These are phyloP conservation scores for Dorcus hopei DNA, from an alignment of 2,888 invertebrate genomes.

Conservation along the genomic window DNA sequence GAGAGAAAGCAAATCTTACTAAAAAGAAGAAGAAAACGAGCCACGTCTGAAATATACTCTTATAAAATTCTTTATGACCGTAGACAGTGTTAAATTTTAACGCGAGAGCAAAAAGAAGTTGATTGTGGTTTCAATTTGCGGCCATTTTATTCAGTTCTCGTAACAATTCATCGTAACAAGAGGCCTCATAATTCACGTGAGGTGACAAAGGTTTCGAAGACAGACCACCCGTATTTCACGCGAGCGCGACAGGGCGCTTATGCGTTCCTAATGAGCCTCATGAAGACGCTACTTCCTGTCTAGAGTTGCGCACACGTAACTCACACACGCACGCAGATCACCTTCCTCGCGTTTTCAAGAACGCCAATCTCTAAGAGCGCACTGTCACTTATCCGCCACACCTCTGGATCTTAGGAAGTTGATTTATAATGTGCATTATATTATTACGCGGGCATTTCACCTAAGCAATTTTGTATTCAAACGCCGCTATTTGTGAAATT, in stretches of 20 bases:
- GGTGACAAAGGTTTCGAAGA: constrained; percentile 26
- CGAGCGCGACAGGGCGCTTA: constrained; percentile 24
- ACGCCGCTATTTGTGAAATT: constrained; percentile 34
- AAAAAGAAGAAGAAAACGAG: too few species aligned
- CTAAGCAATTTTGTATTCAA: constrained; percentile 32
- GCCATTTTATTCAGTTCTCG: constrained; percentile 26
- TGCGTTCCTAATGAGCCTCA: constrained; percentile 25
- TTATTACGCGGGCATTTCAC: constrained; percentile 34
- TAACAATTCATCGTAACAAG: constrained; percentile 31
- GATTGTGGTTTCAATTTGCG: constrained; percentile 27
- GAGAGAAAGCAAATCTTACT: too few species aligned
- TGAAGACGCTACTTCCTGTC: constrained; percentile 27
- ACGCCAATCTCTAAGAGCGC: background rate
- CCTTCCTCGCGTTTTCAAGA: background rate
- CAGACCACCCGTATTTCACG: constrained; percentile 32
- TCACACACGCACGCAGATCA: background rate
- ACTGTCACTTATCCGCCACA: constrained; percentile 1
- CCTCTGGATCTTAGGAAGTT: constrained; percentile 22
- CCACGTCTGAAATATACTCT: too few species aligned
- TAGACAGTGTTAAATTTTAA: constrained; percentile 6
- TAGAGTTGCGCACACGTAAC: background rate
- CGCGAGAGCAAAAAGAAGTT: constrained; percentile 11
- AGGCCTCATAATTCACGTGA: constrained; percentile 27
- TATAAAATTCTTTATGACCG: too few species aligned
- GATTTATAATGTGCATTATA: constrained; percentile 38